These are phyloP conservation scores for Mastomys coucha DNA, from an alignment of 2,113 vertebrate genomes.

Conservation along the genomic window DNA sequence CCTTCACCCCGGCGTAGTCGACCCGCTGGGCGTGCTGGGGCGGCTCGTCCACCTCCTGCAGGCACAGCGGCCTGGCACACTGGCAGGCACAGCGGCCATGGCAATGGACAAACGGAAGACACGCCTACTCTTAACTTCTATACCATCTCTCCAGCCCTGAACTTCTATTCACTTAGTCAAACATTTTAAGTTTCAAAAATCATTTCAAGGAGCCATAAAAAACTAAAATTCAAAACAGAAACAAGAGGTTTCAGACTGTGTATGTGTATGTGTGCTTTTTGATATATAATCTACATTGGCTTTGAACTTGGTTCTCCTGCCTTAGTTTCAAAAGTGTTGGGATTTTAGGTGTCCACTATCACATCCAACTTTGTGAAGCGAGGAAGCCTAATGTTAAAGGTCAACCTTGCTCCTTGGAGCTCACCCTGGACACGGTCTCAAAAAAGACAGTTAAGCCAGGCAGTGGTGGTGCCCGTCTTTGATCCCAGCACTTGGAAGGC, in stretches of 20 bases:
- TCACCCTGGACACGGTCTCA: background rate
- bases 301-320: too few relatives aligned
- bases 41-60: conserved; percentile 93
- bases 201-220: conserved; percentile 7
- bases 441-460: background rate
- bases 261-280: too few relatives aligned
- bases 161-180: conserved; percentile 21
- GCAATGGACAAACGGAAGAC: fast-evolving
- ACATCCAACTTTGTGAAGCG: too few relatives aligned
- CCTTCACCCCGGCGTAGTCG: conserved; percentile 89
- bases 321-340: too few relatives aligned
- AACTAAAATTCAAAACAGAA: conserved; percentile 41
- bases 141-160: background rate
- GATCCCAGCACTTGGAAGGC: too few relatives aligned
- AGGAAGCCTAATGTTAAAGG: too few relatives aligned
- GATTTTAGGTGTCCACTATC: too few relatives aligned
- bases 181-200: background rate
- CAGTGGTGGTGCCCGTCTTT: too few relatives aligned
- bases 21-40: conserved; percentile 89
- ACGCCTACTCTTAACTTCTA: background rate
- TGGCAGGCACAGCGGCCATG: conserved; percentile 91
- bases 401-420: background rate
- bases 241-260: background rate
- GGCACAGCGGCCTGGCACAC: conserved; percentile 91
- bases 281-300: too few relatives aligned